Conservation (phyloP, 2,113 vertebrate species). For the Ophiodon elongatus region DNA sequence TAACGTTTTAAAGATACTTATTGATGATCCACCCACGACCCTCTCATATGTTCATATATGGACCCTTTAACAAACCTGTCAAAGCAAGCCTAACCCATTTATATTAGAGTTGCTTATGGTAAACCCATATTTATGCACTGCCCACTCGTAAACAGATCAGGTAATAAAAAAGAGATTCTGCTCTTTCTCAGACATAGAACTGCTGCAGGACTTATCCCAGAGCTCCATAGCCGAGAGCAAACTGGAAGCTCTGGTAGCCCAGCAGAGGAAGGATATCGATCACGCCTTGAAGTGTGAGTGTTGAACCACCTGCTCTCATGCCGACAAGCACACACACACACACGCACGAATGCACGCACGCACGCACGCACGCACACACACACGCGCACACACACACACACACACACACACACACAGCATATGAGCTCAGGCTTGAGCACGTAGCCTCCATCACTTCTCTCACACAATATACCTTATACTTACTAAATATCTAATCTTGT, state of each 20-base stretch:
- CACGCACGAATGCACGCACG: conserved; percentile 12
- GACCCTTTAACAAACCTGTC: background rate
- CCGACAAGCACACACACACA: conserved; percentile 1
- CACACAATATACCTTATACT: conserved; percentile 49
- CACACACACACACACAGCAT: conserved; percentile 12
- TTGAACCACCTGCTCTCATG: conserved; percentile 39
- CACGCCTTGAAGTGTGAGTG: conserved; percentile 91
- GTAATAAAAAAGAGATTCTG: conserved; percentile 16
- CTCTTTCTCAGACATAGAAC: conserved; percentile 84
- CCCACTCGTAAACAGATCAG: background rate
- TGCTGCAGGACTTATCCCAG: conserved; percentile 89
- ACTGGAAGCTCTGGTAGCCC: conserved; percentile 84
- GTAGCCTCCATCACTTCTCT: conserved; percentile 32
- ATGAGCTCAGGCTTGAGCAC: conserved; percentile 8
- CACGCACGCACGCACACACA: conserved; percentile 12
- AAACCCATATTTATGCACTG: background rate
- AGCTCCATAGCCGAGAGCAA: conserved; percentile 87
- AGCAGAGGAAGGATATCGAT: conserved; percentile 86
- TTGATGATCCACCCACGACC: background rate
- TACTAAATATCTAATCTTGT: conserved; percentile 70
- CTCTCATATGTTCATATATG: background rate
- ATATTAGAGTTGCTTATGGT: conserved; percentile 5
- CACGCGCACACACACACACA: conserved; percentile 17
- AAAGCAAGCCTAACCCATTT: background rate
- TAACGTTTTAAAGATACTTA: background rate